Base-by-base conservation (phyloP, 2,797 vertebrate species). In the Spheniscus humboldti region DNA sequence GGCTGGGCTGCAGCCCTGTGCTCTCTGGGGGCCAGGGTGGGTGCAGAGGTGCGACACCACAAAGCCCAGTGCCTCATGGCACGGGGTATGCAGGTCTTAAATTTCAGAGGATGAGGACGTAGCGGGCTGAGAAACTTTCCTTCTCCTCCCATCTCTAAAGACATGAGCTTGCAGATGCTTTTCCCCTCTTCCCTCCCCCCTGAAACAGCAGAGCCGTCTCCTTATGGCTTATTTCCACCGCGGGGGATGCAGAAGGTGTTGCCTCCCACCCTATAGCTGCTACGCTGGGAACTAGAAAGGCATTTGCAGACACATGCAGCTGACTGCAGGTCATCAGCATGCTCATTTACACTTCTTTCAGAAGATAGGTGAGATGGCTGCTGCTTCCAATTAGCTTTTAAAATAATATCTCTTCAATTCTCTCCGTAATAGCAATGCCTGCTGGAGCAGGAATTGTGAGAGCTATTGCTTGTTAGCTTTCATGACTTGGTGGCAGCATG, bases 141-240 rank as follows among this genome's bases (percentile, higher is more conserved):
- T 71, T 45, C 33, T 86, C 14, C 19, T 25, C 9, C 39, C 37
- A 37, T 39, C 33, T 20, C 20, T 71, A 47, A 37, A 59, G 20
- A 59, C 14, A 33, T 30, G 71, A 92, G 9, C 55, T 84, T 62
- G 45, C 50, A 66, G 64, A 69, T 50, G 56, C 60, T 89, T 71
- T 12, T 91, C 17, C 18, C 11, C 17, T 59, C 33, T 53, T 80
- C 19, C 31, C 35, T 56, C 28, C 5, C 1, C 5, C 7, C 18
- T 0, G 1, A 48, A 92, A 60, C 9, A 64, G 35, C 11, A 2
- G 17, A 43, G 15, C 0, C 0, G 5, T 69, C n/a, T 62, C 64
- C 25, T 71, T 41, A 15, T 11, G 19, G 47, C 18, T 74, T 63
- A 20, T 74, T 84, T 66, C 56, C 39, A 16, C 12, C 1, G 1